Evolutionary conservation across 2,113 vertebrate species (phyloP).

Genomic region (Microtus montanus): DNA sequence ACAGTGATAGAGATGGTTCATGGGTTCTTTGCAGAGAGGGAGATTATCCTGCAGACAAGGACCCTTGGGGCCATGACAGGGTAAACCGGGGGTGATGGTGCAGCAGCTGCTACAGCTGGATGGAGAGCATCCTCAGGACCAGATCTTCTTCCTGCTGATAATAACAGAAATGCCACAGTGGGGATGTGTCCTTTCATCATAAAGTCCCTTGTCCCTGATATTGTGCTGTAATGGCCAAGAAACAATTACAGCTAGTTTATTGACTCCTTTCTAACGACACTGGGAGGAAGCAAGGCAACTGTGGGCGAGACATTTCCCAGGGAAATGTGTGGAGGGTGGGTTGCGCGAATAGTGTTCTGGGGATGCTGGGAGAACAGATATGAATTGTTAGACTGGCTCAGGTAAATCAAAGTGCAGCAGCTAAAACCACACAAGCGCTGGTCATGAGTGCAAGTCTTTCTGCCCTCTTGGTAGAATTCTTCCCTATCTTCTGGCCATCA

Average conservation of each 20-base stretch:
- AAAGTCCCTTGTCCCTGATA: neutral
- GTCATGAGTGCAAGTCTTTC: neutral
- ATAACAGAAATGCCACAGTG: neutral
- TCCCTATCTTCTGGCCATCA: neutral
- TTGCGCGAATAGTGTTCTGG: neutral
- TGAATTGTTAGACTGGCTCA: neutral
- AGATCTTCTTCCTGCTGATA: neutral
- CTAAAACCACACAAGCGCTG: neutral
- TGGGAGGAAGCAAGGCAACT: neutral
- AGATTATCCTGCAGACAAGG: neutral
- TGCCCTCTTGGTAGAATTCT: accelerated
- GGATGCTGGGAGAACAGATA: neutral
- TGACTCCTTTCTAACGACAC: neutral
- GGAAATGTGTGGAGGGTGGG: accelerated
- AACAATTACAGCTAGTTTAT: neutral
- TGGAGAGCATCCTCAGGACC: neutral
- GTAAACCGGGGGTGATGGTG: neutral
- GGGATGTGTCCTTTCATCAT: neutral
- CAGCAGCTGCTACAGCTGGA: neutral
- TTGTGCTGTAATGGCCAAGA: neutral
- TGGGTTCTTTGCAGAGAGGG: neutral
- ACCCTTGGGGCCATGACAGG: neutral
- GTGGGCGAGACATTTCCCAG: neutral
- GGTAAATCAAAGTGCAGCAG: neutral
- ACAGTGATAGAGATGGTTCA: neutral